Evolutionary conservation across 2,888 invertebrate species (phyloP).

Genomic region (Drosophila nr. medialis): DNA sequence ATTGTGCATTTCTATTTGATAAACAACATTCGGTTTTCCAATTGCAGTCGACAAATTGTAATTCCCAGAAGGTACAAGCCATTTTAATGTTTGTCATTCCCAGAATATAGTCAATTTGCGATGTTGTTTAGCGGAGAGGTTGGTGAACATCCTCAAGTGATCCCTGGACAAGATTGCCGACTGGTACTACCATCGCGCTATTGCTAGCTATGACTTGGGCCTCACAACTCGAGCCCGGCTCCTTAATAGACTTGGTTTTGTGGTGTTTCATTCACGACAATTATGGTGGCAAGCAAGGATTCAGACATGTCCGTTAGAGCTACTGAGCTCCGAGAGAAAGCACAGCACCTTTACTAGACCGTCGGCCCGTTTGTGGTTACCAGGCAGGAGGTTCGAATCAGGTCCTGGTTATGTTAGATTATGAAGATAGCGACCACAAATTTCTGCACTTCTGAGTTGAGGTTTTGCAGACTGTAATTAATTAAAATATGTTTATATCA

Average conservation of each 20-base stretch:
- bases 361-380: not conserved
- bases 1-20: slow-evolving; percentile 5
- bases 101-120: not conserved
- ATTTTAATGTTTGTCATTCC: not conserved
- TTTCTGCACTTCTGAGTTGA: not conserved
- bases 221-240: not conserved
- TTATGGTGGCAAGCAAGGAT: not conserved
- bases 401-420: not conserved
- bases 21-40: not conserved
- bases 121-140: not conserved
- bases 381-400: not conserved
- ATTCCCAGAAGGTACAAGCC: not conserved
- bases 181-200: not conserved
- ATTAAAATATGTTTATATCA: not conserved
- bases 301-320: not conserved
- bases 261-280: not conserved
- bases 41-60: not conserved
- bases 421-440: not conserved
- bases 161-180: too few species aligned
- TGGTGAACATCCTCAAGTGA: not conserved
- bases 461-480: not conserved
- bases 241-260: not conserved
- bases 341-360: not conserved
- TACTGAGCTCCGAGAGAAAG: not conserved
- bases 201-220: not conserved